phyloP scores from a whole-genome alignment of 2,113 vertebrate species.

The Pteruthius melanotis region DNA sequence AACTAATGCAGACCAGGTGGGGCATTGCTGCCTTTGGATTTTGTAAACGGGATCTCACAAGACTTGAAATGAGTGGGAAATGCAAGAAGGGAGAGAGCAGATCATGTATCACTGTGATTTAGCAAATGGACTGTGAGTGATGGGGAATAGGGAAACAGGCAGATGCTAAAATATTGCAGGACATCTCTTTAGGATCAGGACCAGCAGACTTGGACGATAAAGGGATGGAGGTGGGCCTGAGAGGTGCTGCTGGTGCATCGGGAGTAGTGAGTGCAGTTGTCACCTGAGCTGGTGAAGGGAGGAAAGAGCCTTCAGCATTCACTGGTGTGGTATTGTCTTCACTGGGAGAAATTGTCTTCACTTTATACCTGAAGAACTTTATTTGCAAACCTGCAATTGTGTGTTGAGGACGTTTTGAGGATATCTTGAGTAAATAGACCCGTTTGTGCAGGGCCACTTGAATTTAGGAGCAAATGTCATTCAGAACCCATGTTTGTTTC shows the following conservation, averaged over 20 bases:
- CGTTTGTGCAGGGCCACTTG: background rate
- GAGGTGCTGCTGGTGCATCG: fast-evolving
- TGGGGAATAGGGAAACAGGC: background rate
- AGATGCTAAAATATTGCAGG: background rate
- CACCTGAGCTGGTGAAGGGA: background rate
- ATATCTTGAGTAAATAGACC: background rate
- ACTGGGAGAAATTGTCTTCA: background rate
- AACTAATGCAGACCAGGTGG: background rate
- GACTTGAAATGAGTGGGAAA: background rate
- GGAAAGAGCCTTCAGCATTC: background rate
- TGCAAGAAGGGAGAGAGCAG: background rate
- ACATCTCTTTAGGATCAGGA: background rate
- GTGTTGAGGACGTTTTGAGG: background rate
- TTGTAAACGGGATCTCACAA: background rate
- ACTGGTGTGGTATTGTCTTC: fast-evolving
- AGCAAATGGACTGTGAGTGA: background rate
- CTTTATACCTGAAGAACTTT: background rate
- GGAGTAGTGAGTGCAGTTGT: background rate
- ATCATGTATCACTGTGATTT: background rate
- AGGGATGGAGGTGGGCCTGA: too few species aligned
- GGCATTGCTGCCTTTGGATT: background rate
- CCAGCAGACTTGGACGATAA: background rate
- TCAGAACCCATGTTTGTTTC: background rate
- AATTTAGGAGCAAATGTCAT: background rate
- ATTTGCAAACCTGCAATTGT: background rate